phyloP scores from a whole-genome alignment of 2,797 vertebrate species.

The Pelobates cultripes region DNA sequence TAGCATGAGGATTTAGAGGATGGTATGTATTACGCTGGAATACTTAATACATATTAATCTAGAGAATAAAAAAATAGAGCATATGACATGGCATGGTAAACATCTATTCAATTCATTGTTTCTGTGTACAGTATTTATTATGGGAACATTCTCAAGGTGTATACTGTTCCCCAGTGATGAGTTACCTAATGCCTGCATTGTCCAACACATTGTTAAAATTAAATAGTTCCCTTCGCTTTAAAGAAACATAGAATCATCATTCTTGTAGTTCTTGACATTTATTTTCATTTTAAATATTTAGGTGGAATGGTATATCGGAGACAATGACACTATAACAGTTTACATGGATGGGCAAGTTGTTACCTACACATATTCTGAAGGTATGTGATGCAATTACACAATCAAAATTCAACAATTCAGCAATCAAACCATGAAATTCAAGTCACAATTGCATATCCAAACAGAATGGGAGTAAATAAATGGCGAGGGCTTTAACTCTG shows the following conservation, averaged over 20 bases:
- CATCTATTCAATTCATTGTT: neutral
- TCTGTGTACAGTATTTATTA: neutral
- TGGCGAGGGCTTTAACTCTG: too few relatives aligned
- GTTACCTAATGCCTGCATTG: neutral
- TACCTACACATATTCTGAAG: conserved; percentile 19
- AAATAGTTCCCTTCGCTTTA: neutral
- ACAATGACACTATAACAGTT: neutral
- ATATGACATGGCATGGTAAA: too few relatives aligned
- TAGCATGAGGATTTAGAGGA: neutral
- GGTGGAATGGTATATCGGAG: conserved; percentile 42
- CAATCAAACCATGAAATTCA: too few relatives aligned
- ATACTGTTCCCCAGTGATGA: neutral
- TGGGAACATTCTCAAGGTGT: neutral
- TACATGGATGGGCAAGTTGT: conserved; percentile 11
- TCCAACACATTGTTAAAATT: neutral
- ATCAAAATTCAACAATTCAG: too few relatives aligned
- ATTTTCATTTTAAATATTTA: neutral
- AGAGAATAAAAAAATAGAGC: too few relatives aligned
- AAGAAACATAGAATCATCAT: too few relatives aligned
- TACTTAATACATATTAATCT: too few relatives aligned
- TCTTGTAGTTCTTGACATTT: too few relatives aligned
- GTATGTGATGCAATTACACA: conserved; percentile 12
- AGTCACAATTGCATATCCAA: too few relatives aligned
- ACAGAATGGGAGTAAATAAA: too few relatives aligned
- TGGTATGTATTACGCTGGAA: too few relatives aligned